Evolutionary conservation across 2,113 vertebrate species (phyloP).

Genomic region (Syrmaticus mikado): DNA sequence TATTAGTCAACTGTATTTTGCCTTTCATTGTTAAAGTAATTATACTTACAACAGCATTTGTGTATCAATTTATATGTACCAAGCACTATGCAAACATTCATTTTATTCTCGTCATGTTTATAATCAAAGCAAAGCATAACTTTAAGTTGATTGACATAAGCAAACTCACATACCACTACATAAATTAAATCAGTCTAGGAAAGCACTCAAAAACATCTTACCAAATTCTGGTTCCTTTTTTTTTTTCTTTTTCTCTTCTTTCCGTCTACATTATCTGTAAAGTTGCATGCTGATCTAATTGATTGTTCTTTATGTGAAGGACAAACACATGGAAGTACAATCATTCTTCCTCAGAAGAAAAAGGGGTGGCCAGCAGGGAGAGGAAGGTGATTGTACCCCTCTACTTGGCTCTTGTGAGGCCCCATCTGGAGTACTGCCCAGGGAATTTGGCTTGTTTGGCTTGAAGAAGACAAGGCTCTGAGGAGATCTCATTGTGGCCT

Average conservation of each 20-base stretch:
- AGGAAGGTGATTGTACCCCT: no score
- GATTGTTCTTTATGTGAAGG: neutral
- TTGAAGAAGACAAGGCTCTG: no score
- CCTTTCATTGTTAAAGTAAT: constrained; percentile 43
- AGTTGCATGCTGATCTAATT: neutral
- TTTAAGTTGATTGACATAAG: constrained; percentile 47
- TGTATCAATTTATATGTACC: constrained; percentile 40
- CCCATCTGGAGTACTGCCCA: no score
- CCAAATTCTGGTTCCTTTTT: neutral
- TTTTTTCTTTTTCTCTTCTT: neutral
- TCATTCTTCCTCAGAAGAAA: neutral
- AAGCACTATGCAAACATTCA: constrained; percentile 21
- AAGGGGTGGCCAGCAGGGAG: no score
- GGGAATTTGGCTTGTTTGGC: no score
- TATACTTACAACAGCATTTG: constrained; percentile 44
- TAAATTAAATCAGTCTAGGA: neutral
- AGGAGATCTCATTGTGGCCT: no score
- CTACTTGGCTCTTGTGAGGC: no score
- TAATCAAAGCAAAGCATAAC: constrained; percentile 49
- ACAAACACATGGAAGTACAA: neutral
- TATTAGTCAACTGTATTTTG: constrained; percentile 46
- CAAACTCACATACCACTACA: constrained; percentile 8
- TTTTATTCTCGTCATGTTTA: constrained; percentile 30
- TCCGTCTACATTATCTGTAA: neutral
- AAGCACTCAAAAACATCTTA: neutral